Evolutionary conservation across 2,888 invertebrate genomes (phyloP).

Genomic region (Elysia crispata): DNA sequence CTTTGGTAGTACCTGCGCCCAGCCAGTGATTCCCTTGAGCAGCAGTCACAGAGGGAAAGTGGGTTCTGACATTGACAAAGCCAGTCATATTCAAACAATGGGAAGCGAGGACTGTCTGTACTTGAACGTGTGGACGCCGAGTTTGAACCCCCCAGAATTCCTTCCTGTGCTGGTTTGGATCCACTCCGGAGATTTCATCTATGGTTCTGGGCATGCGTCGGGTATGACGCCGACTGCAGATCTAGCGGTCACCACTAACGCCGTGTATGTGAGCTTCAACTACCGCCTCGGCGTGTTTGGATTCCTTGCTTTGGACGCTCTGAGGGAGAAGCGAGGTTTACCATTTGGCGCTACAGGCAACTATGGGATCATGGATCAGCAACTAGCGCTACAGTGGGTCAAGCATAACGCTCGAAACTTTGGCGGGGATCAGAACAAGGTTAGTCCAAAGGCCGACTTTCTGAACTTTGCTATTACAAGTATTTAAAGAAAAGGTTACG

Average conservation of each 20-base stretch:
- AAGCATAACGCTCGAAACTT: constrained; percentile 62
- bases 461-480: no score
- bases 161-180: constrained; percentile 74
- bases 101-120: constrained; percentile 67
- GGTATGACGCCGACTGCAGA: constrained; percentile 83
- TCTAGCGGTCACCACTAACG: constrained; percentile 87
- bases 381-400: constrained; percentile 64
- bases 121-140: constrained; percentile 71
- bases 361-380: constrained; percentile 68
- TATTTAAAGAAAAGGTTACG: no score
- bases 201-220: constrained; percentile 59
- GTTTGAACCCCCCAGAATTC: constrained; percentile 56
- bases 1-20: constrained; percentile 55
- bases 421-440: constrained; percentile 61
- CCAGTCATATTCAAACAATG: not conserved
- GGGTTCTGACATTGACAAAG: not conserved
- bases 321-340: constrained; percentile 50
- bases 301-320: constrained; percentile 84
- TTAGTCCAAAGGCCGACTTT: constrained; percentile 24
- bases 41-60: not conserved
- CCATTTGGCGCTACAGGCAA: constrained; percentile 60
- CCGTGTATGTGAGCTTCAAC: constrained; percentile 91
- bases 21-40: constrained; percentile 42
- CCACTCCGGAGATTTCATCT: constrained; percentile 68
- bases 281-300: constrained; percentile 86